These are phyloP conservation scores for Sturnira hondurensis DNA, from an alignment of 2,113 vertebrate species.

Conservation along the genomic window DNA sequence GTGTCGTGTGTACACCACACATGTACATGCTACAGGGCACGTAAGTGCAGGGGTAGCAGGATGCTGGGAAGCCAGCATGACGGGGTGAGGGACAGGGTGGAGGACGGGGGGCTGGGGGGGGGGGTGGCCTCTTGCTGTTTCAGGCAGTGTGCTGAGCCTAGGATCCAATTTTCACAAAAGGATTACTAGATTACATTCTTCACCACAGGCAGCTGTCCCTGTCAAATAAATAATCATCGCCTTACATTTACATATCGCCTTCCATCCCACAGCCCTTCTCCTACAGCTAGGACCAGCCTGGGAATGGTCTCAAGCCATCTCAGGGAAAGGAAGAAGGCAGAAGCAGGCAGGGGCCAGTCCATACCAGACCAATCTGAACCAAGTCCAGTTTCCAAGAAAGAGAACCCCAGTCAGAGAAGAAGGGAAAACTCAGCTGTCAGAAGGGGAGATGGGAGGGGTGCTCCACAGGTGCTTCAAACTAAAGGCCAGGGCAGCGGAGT, in stretches of 20 bases:
- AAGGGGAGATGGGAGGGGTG: neutral
- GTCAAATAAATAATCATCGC: slow-evolving; percentile 71
- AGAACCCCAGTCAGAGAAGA: neutral
- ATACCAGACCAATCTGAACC: neutral
- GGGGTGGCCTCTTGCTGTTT: neutral
- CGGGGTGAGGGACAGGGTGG: neutral
- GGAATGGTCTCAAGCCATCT: neutral
- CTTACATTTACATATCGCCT: slow-evolving; percentile 66
- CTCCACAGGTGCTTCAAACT: neutral
- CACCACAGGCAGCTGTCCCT: slow-evolving; percentile 71
- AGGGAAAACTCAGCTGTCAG: neutral
- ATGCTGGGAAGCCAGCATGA: neutral
- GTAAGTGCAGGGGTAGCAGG: neutral
- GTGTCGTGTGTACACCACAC: neutral
- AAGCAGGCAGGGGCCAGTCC: neutral
- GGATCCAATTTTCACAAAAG: slow-evolving; percentile 65
- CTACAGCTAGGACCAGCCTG: slow-evolving; percentile 22
- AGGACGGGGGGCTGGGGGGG: no score
- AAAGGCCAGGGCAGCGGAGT: fast-evolving
- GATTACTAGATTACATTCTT: slow-evolving; percentile 73
- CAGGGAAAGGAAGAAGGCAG: neutral
- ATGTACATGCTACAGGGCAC: neutral
- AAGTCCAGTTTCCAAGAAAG: neutral
- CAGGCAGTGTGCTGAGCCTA: neutral
- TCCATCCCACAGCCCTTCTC: slow-evolving; percentile 37